These are phyloP conservation scores for Paradoxurus hermaphroditus DNA, from an alignment of 2,113 vertebrate genomes.

Conservation along the genomic window DNA sequence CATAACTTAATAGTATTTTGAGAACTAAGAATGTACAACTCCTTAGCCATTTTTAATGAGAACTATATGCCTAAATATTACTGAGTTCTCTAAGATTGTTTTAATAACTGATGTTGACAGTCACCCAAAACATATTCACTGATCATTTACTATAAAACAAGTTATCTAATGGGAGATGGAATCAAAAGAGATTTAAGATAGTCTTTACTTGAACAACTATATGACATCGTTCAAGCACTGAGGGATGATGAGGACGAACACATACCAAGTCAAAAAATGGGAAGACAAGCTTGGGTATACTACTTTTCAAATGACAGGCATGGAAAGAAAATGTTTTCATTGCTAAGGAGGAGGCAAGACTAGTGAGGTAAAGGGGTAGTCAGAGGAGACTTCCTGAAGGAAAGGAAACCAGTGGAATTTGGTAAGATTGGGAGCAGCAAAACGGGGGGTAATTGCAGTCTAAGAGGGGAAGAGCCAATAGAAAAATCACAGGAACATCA, in stretches of 20 bases:
- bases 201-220: not conserved
- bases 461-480: not conserved
- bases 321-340: not conserved
- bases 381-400: not conserved
- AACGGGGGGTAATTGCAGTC: not conserved
- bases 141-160: slow-evolving; percentile 1
- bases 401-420: not conserved
- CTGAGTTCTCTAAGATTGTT: not conserved
- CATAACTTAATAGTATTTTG: not conserved
- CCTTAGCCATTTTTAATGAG: not conserved
- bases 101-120: not conserved
- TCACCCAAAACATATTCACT: not conserved
- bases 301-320: not conserved
- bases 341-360: not conserved
- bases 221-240: not conserved
- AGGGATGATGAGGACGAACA: not conserved
- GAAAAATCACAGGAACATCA: not conserved
- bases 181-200: not conserved
- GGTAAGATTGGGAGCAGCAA: not conserved
- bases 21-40: not conserved
- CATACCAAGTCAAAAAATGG: not conserved
- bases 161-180: not conserved
- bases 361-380: not conserved
- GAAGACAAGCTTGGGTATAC: not conserved
- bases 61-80: not conserved